phyloP scores from a whole-genome alignment of 2,888 invertebrate genomes.

The Drosophila algonquin region DNA sequence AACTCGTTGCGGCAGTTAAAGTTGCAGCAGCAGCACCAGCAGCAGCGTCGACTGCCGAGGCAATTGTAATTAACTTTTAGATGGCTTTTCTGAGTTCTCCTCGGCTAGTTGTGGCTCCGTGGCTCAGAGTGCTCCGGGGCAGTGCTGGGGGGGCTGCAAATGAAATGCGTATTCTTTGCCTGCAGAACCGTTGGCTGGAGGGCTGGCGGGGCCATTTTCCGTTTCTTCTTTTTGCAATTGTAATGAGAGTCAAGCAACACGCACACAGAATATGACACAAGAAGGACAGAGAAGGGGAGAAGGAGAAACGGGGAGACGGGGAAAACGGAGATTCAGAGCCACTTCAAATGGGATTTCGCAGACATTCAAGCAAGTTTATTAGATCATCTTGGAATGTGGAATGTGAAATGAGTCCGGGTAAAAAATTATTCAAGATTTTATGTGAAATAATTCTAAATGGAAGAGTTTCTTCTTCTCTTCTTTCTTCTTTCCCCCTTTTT shows the following conservation, averaged over 20 bases:
- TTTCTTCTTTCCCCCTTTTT: not conserved
- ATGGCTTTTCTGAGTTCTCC: conserved; percentile 42
- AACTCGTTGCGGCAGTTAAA: conserved; percentile 46
- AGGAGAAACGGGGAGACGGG: not conserved
- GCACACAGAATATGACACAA: conserved; percentile 33
- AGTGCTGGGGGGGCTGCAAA: conserved; percentile 19
- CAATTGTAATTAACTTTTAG: conserved; percentile 47
- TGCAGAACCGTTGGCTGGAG: conserved; percentile 12
- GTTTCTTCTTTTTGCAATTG: conserved; percentile 31
- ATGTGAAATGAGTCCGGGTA: conserved; percentile 14
- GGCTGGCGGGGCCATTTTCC: conserved; percentile 3
- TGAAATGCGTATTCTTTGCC: conserved; percentile 43
- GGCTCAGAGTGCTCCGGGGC: not conserved
- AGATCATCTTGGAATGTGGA: conserved; percentile 30
- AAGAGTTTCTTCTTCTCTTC: not conserved
- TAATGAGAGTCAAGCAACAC: conserved; percentile 44
- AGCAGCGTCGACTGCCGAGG: conserved; percentile 28
- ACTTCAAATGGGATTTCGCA: conserved; percentile 28
- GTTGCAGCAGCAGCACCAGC: conserved; percentile 38
- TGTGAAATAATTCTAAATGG: not conserved
- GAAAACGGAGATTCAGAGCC: conserved; percentile 2
- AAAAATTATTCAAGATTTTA: conserved; percentile 32
- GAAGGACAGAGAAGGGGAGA: not conserved
- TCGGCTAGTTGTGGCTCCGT: conserved; percentile 22
- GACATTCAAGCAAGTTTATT: conserved; percentile 37